These are phyloP conservation scores for Nemoura dubitans DNA, from an alignment of 2,888 invertebrate species.

Conservation along the genomic window DNA sequence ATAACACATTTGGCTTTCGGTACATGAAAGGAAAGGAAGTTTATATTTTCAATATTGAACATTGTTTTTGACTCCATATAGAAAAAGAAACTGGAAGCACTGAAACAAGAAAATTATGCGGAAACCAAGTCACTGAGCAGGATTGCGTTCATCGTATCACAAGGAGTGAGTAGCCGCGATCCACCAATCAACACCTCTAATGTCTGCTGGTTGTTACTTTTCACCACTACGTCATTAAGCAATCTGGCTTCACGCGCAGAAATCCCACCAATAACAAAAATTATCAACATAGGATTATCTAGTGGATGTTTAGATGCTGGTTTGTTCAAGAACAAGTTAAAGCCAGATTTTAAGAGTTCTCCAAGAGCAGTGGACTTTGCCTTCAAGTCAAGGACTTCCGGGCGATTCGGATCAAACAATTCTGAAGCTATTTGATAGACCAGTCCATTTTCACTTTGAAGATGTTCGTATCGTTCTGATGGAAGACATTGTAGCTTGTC, in stretches of 20 bases:
- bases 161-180: slow-evolving; percentile 47
- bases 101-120: background rate
- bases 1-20: no score
- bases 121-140: slow-evolving; percentile 8
- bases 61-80: background rate
- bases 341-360: slow-evolving; percentile 68
- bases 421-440: slow-evolving; percentile 69
- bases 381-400: slow-evolving; percentile 69
- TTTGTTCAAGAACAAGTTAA: slow-evolving; percentile 70
- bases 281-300: slow-evolving; percentile 70
- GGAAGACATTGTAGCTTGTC: slow-evolving; percentile 33
- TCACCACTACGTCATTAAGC: slow-evolving; percentile 56
- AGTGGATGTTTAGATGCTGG: slow-evolving; percentile 67
- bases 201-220: slow-evolving; percentile 43
- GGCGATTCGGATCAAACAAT: slow-evolving; percentile 66
- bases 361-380: slow-evolving; percentile 66
- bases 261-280: slow-evolving; percentile 74
- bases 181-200: slow-evolving; percentile 48
- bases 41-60: no score
- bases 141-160: slow-evolving; percentile 40
- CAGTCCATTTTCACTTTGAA: slow-evolving; percentile 56
- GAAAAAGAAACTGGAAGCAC: background rate
- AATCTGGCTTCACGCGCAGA: slow-evolving; percentile 69
- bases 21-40: no score
- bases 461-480: background rate